A percentile compares a stretch with the other conserved stretches of the same genome.
These are phyloP conservation scores for Oryzias melastigma DNA, from an alignment of 2,113 vertebrate genomes.

Conservation along the genomic window DNA sequence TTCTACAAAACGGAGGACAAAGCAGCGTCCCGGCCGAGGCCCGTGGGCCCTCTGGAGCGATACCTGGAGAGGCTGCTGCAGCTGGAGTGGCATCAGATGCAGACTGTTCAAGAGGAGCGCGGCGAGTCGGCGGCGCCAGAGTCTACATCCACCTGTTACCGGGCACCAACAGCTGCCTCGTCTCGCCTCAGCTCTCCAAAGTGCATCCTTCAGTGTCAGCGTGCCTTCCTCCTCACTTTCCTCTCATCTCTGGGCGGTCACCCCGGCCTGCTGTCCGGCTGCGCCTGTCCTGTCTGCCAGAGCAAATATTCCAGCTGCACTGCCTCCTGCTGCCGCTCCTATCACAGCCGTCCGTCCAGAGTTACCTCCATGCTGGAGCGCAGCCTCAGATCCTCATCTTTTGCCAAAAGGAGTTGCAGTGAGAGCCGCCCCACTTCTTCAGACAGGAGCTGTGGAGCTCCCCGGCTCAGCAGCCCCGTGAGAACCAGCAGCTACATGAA, in stretches of 20 bases:
- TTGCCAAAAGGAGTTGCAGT: constrained; percentile 71
- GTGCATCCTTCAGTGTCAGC: constrained; percentile 77
- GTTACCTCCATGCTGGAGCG: constrained; percentile 41
- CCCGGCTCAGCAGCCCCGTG: constrained; percentile 44
- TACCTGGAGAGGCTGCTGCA: constrained; percentile 85
- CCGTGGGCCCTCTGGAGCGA: constrained; percentile 76
- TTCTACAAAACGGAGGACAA: constrained; percentile 77
- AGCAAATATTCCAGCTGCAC: constrained; percentile 44
- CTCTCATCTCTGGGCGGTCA: constrained; percentile 67
- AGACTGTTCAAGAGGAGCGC: constrained; percentile 79
- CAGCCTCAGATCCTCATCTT: not conserved
- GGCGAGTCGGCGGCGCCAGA: constrained; percentile 40
- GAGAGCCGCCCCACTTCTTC: constrained; percentile 62
- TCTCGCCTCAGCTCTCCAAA: constrained; percentile 74
- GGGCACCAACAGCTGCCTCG: constrained; percentile 59
- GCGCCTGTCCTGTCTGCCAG: constrained; percentile 52
- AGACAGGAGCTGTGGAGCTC: constrained; percentile 9
- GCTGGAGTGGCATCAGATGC: constrained; percentile 86
- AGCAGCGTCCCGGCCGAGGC: constrained; percentile 45
- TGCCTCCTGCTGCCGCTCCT: constrained; percentile 43
- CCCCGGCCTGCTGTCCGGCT: constrained; percentile 42
- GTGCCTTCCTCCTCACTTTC: constrained; percentile 72
- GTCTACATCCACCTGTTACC: constrained; percentile 42
- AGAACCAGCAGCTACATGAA: constrained; percentile 58
- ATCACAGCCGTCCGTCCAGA: constrained; percentile 42